Evolutionary conservation across 1,140 invertebrate species (phyloP), one percentile per base, ranked within the genome.

Genomic region (Berghia stephanieae): DNA sequence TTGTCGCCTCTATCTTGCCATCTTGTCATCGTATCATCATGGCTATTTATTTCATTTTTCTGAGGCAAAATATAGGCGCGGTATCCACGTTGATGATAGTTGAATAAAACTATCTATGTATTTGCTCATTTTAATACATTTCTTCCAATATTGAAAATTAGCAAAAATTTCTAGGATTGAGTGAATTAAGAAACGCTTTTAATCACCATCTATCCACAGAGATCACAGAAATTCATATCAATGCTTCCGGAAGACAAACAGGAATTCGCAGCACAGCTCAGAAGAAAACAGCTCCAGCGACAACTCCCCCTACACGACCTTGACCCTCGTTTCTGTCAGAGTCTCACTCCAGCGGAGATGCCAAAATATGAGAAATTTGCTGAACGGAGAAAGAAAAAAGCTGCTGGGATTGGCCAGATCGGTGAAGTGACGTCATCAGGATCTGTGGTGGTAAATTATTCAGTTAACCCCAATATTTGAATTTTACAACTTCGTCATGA

Each of bases 281-380:
- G 97, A 75, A 94, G 98, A 73, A 94, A 94, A 84, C 96, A 98
- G 90, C 92, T 99, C 78, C 91, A 98, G 77, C 94, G 96, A 85
- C 97, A 99, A 90, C 92, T 99, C 81, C 97, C 97, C 49, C 96
- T 97, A 13, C 97, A 99, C 90, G 97, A 98, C 91, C 96, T 96
- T 90, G 96, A 93, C 83, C 87, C 88, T 1, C 93, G 96, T 72
- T 98, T 98, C 90, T 99, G 97, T 90, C 95, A 95, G 87, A 93
- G 94, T 69, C 92, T 98, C 74, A 93, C 93, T 66, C 96, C 97
- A 83, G 95, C 95, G 88, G 96, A 98, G 89, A 89, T 98, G 78
- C 90, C 94, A 77, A 92, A 97, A 81, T 99, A 98, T 90, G 84
- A 86, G 43, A 86, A 86, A 74, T 86, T 86, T 78, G 77, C 80